Evolutionary conservation across 2,113 vertebrate genomes (phyloP).

Genomic region (Oncorhynchus keta): DNA sequence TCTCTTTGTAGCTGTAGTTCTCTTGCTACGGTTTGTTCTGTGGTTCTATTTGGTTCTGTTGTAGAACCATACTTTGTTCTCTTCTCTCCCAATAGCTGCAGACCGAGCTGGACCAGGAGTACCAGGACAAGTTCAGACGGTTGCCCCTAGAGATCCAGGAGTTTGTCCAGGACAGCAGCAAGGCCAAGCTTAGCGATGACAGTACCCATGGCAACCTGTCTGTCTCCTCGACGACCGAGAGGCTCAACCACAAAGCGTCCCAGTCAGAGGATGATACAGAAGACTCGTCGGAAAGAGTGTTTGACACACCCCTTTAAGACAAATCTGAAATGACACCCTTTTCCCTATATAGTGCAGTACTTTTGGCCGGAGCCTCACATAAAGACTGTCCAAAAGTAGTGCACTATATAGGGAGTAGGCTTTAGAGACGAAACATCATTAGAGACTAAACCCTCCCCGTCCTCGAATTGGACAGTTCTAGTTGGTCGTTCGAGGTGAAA

Average conservation of each 20-base stretch:
- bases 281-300: slow-evolving; percentile 82
- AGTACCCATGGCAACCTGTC: slow-evolving; percentile 60
- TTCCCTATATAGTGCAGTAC: no score
- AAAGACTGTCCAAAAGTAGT: no score
- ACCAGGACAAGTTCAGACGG: slow-evolving; percentile 97
- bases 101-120: slow-evolving; percentile 94
- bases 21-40: no score
- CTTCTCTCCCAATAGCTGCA: slow-evolving; percentile 79
- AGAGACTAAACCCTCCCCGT: slow-evolving; percentile 50
- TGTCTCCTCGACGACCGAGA: slow-evolving; percentile 74
- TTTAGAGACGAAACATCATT: slow-evolving; percentile 75
- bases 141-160: slow-evolving; percentile 96
- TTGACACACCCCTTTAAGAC: slow-evolving; percentile 81
- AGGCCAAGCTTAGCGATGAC: slow-evolving; percentile 82
- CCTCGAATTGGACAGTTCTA: slow-evolving; percentile 42
- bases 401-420: no score
- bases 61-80: slow-evolving; percentile 17
- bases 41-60: background rate
- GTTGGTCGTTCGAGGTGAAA: slow-evolving; percentile 32
- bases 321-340: no score
- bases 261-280: slow-evolving; percentile 85
- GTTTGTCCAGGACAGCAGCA: slow-evolving; percentile 95
- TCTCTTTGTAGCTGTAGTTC: no score
- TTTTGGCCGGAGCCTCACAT: no score
- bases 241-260: slow-evolving; percentile 81